These are phyloP conservation scores for Drosophila dives DNA, from an alignment of 2,888 invertebrate genomes.

Conservation along the genomic window DNA sequence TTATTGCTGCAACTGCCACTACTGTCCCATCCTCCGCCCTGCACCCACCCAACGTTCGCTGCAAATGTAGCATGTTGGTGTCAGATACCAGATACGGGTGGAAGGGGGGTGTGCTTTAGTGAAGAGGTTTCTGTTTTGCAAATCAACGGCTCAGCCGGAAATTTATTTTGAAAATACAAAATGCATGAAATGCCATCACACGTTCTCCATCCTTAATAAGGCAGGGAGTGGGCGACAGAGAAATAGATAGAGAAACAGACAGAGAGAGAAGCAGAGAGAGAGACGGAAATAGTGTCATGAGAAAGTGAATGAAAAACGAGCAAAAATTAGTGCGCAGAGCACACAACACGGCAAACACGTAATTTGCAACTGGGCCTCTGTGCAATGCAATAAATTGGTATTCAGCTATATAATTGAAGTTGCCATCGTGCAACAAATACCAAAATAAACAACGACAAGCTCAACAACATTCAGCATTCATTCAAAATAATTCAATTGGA, in stretches of 20 bases:
- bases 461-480: constrained; percentile 6
- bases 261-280: not conserved
- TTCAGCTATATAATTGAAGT: constrained; percentile 23
- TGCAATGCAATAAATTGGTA: constrained; percentile 45
- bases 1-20: constrained; percentile 17
- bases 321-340: constrained; percentile 62
- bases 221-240: not conserved
- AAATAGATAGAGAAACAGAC: not conserved
- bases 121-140: constrained; percentile 45
- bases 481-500: constrained; percentile 25
- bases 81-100: constrained; percentile 61
- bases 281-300: constrained; percentile 23
- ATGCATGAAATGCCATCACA: constrained; percentile 46
- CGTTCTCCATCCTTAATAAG: constrained; percentile 63
- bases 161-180: constrained; percentile 77
- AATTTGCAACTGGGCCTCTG: constrained; percentile 27
- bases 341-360: constrained; percentile 43
- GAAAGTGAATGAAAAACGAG: constrained; percentile 32
- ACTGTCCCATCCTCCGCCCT: not conserved
- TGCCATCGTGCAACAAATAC: constrained; percentile 20
- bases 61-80: constrained; percentile 59
- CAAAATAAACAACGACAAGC: not conserved
- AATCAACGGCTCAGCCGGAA: constrained; percentile 76
- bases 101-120: constrained; percentile 6
- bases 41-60: not conserved